Conservation (phyloP, 2,797 vertebrate species). For the Gymnodraco acuticeps region DNA sequence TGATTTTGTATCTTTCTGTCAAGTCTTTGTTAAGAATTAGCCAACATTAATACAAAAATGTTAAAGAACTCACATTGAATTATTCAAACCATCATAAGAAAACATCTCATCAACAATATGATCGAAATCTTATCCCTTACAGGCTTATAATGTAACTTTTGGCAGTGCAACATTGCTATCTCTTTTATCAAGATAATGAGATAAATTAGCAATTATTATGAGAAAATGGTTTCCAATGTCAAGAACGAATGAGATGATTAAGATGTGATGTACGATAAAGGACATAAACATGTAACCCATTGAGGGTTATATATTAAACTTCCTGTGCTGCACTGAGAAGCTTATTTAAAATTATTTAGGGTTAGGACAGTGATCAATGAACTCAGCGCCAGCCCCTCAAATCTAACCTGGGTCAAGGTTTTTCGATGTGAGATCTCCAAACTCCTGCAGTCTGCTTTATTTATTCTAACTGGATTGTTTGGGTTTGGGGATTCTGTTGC, state of each 20-base stretch:
- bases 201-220: constrained; percentile 21
- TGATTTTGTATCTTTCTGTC: neutral
- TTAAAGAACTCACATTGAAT: constrained; percentile 17
- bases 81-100: constrained; percentile 11
- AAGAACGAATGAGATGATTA: constrained; percentile 25
- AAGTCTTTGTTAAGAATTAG: neutral
- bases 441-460: constrained; percentile 71
- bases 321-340: neutral
- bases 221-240: constrained; percentile 23
- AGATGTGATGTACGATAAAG: constrained; percentile 20
- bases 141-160: constrained; percentile 13
- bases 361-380: constrained; percentile 35
- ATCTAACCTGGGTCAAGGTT: constrained; percentile 61
- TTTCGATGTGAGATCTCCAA: constrained; percentile 62
- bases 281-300: constrained; percentile 9
- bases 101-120: constrained; percentile 3
- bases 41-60: neutral
- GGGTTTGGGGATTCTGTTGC: constrained; percentile 76
- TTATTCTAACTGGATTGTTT: constrained; percentile 80
- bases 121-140: constrained; percentile 8
- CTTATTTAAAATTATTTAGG: neutral
- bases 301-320: constrained; percentile 15
- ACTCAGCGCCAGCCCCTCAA: constrained; percentile 21
- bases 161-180: neutral
- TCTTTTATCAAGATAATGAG: constrained; percentile 34